Conservation (phyloP, 1,140 invertebrate species). For the Penaeus vannamei region DNA sequence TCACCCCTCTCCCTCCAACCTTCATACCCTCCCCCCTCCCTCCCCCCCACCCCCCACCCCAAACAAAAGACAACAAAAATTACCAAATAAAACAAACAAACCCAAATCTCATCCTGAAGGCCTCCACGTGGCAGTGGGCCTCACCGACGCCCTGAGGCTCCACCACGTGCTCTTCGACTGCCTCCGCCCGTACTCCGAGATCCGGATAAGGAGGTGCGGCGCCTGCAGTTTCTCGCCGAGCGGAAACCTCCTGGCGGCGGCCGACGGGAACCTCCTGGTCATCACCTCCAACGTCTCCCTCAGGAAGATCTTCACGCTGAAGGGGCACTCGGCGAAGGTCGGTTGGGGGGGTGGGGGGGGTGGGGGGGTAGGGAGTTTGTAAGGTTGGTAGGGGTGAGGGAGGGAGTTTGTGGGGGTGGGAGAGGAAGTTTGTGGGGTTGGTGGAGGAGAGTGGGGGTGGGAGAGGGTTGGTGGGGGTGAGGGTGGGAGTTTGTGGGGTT, state of each 20-base stretch:
- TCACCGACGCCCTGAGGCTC: conserved; percentile 62
- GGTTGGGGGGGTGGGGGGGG: neutral
- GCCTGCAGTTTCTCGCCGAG: conserved; percentile 53
- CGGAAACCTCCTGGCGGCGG: conserved; percentile 59
- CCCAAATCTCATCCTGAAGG: conserved; percentile 13
- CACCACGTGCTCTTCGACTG: conserved; percentile 65
- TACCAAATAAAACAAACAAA: neutral
- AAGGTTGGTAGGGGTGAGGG: neutral
- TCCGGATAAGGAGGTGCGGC: conserved; percentile 52
- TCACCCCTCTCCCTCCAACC: neutral
- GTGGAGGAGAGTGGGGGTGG: neutral
- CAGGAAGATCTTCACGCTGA: conserved; percentile 55
- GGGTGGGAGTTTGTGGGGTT: neutral
- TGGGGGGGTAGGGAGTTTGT: neutral
- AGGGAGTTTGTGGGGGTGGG: neutral
- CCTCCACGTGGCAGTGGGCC: conserved; percentile 61
- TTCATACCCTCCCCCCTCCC: neutral
- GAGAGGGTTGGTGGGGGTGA: neutral
- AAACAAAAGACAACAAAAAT: neutral
- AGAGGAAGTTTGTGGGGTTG: neutral
- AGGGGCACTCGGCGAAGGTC: conserved; percentile 63
- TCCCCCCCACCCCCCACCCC: neutral
- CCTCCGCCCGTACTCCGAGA: conserved; percentile 52
- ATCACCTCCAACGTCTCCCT: conserved; percentile 59
- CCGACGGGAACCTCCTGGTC: conserved; percentile 58